A percentile compares a stretch with the other conserved stretches of the same genome.
Conservation (phyloP, 2,797 vertebrate genomes). For the Scolopax bukidnonensis region DNA sequence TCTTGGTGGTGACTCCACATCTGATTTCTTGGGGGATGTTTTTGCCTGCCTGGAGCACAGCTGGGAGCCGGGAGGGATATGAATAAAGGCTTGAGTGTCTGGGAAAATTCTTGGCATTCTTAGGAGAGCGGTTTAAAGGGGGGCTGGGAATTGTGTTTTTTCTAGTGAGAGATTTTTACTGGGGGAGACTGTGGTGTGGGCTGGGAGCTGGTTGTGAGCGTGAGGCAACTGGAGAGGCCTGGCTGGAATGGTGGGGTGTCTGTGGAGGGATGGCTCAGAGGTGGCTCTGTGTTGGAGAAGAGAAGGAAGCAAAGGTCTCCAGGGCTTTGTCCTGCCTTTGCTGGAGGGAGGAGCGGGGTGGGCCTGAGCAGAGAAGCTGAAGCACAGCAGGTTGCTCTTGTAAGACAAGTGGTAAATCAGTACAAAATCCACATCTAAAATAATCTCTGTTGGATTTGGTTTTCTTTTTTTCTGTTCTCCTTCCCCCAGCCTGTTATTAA, state of each 20-base stretch:
- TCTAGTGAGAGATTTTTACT: background rate
- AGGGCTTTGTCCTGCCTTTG: background rate
- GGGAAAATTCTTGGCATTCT: constrained; percentile 79
- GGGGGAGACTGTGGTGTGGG: background rate
- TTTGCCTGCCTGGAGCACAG: constrained; percentile 24
- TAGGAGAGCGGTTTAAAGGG: constrained; percentile 5
- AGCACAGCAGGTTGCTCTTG: background rate
- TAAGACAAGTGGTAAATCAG: background rate
- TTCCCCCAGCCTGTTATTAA: background rate
- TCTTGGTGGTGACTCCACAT: background rate
- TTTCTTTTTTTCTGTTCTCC: background rate
- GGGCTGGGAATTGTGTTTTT: background rate
- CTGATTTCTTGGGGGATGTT: constrained; percentile 2
- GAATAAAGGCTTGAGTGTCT: constrained; percentile 67
- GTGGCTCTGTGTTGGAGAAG: background rate
- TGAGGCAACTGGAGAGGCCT: background rate
- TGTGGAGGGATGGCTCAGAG: background rate
- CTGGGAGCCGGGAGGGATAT: background rate
- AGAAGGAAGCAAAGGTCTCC: background rate
- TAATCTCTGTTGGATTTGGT: background rate
- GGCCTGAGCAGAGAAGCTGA: background rate
- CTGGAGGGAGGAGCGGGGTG: background rate
- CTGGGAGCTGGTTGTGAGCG: background rate
- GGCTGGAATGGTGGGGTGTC: background rate
- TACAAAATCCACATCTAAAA: background rate